phyloP scores from a whole-genome alignment of 1,140 invertebrate species.

The Pseudomyrmex flavicornis region DNA sequence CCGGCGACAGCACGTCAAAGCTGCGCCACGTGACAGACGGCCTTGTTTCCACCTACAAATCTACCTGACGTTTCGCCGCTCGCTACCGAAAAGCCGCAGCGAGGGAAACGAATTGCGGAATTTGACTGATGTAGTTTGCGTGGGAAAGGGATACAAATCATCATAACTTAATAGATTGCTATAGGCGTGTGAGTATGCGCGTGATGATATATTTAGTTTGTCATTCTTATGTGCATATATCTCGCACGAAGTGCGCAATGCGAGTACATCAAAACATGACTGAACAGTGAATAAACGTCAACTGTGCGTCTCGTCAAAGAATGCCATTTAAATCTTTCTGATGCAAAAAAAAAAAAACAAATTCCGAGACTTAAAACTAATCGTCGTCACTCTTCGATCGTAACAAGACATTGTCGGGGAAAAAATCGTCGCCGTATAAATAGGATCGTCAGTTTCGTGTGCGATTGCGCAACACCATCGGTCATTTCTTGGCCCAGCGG shows the following conservation, averaged over 20 bases:
- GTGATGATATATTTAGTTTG: conserved; percentile 16
- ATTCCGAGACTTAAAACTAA: background rate
- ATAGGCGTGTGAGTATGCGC: background rate
- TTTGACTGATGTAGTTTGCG: conserved; percentile 13
- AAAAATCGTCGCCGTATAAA: background rate
- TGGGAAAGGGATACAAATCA: conserved; percentile 28
- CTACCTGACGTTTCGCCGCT: conserved; percentile 36
- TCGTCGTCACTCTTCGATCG: background rate
- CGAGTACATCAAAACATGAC: background rate
- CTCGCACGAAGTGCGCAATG: background rate
- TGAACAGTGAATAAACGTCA: too few relatives aligned
- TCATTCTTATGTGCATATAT: background rate
- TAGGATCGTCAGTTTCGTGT: conserved; percentile 35
- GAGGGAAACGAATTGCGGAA: conserved; percentile 41
- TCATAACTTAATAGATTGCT: conserved; percentile 31
- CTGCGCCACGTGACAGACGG: conserved; percentile 60
- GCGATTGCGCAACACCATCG: conserved; percentile 63
- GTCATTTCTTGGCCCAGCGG: conserved; percentile 62
- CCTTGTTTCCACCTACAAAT: conserved; percentile 58
- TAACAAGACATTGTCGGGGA: background rate
- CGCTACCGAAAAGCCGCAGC: conserved; percentile 27
- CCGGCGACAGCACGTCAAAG: conserved; percentile 71
- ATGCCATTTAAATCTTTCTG: too few relatives aligned
- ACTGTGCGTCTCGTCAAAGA: too few relatives aligned
- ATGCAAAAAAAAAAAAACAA: background rate